Base-by-base conservation (phyloP, 2,888 invertebrate species). In the Rhagophthalmus giganteus region DNA sequence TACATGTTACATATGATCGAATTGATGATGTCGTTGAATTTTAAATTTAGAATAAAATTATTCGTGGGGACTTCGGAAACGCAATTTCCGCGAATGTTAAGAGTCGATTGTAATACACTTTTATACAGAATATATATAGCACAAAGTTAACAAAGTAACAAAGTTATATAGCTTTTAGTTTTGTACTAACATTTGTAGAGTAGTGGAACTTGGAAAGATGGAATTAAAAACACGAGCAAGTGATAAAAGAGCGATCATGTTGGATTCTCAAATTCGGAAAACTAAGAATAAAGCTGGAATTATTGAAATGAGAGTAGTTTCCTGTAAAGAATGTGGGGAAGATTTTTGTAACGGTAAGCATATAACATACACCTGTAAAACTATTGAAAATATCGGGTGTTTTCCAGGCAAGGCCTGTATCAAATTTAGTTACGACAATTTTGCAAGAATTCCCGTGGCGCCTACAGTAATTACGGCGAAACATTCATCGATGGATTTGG, bases 281-380 rank as follows among this genome's bases (percentile, higher is more conserved):
- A 83, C 81, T n/a, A 92, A 92, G 74, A 91, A 88, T 68, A 87
- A 88, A 56, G 84, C 89, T 0, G 90, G 91, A 8, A 86, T 90
- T 48, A 81, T 90, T 15, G 90, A 91, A 72, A 87, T 86, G 12
- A 81, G 87, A 60, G 81, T 87, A 20, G 78, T 86, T 41, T 83
- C 86, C 40, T 93, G 93, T 70, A 72, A 78, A 0, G 90, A 91
- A 68, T 93, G 93, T 64, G 87, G 87, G 3, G 91, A 91, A 72
- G 93, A 93, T 74, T 88, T 88, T 76, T 93, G 93, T 72, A 83
- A 83, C 69, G 86, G 87, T 83, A 74, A 66, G 31, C 24, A 55
- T 33, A 2, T 2, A 2, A 10, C 10, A 10, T 11, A 24, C 12
- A 9, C n/a, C n/a, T 42, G 28, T 30, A 8, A 20, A 11, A 14